These are phyloP conservation scores for Neodiprion fabricii DNA, from an alignment of 1,140 invertebrate genomes.

Conservation along the genomic window DNA sequence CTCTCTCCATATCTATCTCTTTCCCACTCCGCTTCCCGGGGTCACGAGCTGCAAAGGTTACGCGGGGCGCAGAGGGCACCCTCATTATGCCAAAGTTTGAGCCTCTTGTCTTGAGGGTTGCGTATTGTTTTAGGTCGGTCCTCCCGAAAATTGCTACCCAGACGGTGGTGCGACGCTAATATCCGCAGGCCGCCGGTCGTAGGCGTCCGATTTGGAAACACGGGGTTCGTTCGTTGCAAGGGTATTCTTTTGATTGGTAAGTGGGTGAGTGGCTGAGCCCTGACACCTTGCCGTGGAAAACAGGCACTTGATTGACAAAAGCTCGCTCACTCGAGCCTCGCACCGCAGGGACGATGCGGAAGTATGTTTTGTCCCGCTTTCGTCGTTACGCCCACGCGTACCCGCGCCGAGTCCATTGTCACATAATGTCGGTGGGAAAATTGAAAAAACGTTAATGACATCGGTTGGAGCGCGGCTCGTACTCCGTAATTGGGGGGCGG, in stretches of 20 bases:
- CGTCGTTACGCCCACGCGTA: too few species aligned
- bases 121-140: constrained; percentile 34
- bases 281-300: constrained; percentile 9
- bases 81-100: constrained; percentile 40
- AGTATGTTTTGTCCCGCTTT: too few species aligned
- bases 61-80: constrained; percentile 19
- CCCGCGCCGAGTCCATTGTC: too few species aligned
- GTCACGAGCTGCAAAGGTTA: too few species aligned
- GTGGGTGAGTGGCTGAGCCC: not conserved
- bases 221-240: not conserved
- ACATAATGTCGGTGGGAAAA: not conserved
- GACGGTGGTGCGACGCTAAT: constrained; percentile 12
- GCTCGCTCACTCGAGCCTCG: too few species aligned
- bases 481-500: not conserved
- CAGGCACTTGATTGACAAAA: too few species aligned
- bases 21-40: too few species aligned
- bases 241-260: too few species aligned
- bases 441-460: not conserved
- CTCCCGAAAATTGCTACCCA: constrained; percentile 30
- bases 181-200: constrained; percentile 13
- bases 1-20: not conserved
- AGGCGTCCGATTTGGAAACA: not conserved
- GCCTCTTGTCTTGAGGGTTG: constrained; percentile 35
- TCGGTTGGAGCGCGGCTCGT: not conserved
- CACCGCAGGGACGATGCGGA: too few species aligned